phyloP scores from a whole-genome alignment of 2,113 vertebrate genomes.

The Dissostichus mawsoni region DNA sequence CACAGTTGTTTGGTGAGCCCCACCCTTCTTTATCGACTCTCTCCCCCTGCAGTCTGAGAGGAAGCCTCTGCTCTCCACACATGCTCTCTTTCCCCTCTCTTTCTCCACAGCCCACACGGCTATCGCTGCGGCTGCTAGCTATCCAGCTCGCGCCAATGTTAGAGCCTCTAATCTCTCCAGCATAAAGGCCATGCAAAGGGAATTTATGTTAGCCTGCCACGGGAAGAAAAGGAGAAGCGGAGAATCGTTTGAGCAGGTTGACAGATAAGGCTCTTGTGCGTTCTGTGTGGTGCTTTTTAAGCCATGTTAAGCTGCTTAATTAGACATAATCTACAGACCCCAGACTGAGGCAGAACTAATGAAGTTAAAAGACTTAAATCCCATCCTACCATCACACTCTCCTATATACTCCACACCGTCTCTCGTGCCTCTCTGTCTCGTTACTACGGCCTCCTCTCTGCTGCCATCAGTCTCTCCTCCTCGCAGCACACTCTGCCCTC shows the following conservation, averaged over 20 bases:
- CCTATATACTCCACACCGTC: constrained; percentile 54
- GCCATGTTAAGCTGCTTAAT: constrained; percentile 87
- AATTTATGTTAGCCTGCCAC: constrained; percentile 76
- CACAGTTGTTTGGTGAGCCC: constrained; percentile 53
- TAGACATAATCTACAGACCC: constrained; percentile 86
- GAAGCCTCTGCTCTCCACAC: constrained; percentile 60
- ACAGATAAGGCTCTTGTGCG: constrained; percentile 84
- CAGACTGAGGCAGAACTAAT: constrained; percentile 85
- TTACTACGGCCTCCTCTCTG: constrained; percentile 30
- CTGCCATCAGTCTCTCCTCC: constrained; percentile 29
- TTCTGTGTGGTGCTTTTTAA: constrained; percentile 83
- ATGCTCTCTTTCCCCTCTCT: constrained; percentile 32
- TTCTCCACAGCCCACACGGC: constrained; percentile 39
- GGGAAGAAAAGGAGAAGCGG: constrained; percentile 76
- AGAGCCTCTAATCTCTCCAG: constrained; percentile 78
- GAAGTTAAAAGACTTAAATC: constrained; percentile 85
- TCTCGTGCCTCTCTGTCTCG: constrained; percentile 42
- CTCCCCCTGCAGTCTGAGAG: constrained; percentile 61
- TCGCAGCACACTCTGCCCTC: constrained; percentile 13
- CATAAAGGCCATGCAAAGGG: constrained; percentile 78
- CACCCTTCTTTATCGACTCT: constrained; percentile 65
- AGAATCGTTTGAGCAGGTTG: constrained; percentile 86
- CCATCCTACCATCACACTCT: constrained; percentile 77
- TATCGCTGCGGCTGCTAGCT: constrained; percentile 65
- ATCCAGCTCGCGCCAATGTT: constrained; percentile 68